Base-by-base conservation (phyloP, 2,888 invertebrate species). In the Caenorhabditis wallacei region DNA sequence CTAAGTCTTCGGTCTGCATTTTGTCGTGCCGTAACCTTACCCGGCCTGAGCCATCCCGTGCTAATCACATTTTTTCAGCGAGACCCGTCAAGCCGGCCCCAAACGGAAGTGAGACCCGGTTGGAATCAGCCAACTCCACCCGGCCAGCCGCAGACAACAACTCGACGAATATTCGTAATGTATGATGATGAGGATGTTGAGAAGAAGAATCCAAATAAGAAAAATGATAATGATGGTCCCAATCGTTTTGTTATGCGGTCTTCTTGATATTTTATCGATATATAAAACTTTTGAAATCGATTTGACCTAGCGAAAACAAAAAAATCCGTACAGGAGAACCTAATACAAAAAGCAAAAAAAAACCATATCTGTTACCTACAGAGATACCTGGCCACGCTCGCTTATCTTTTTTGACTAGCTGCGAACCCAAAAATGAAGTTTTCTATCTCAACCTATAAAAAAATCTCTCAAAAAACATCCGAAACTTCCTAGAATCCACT, bases 111-210 rank as follows among this genome's bases (percentile, higher is more conserved):
- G 26, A 30, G 1, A 11, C 40, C 1, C 5, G 51, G 63, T 26
- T 13, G 13, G 10, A n/a, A 10, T 18, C 46, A 48, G n/a, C 20
- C 59, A 63, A 26, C 26, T 46, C 63, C n/a, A 26, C 48, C 11
- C 18, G 30, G 7, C 24, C 40, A 24, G 30, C 20, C 18, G n/a
- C 40, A 40, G 54, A 56, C 66, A 5, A 53, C 68, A 76, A 76
- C 75, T 51, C 57, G 68, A 76, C 75, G 75, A 24, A 13, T 46
- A 30, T 68, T 76, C 75, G 59, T 66, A 4, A 76, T 76, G 75
- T 76, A 76, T 59, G 75, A 76, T 11, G 54, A 74, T n/a, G 57
- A 76, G 4, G 66, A 66, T 16, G 3, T 35, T 37, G 40, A 51
- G 2, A 68, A 51, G 53, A 59, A 68, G 11, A 40, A 51, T 3